Percentiles rank a stretch among this genome's conserved stretches.
phyloP scores from a whole-genome alignment of 2,888 invertebrate genomes.

The Drymonia ruficornis region DNA sequence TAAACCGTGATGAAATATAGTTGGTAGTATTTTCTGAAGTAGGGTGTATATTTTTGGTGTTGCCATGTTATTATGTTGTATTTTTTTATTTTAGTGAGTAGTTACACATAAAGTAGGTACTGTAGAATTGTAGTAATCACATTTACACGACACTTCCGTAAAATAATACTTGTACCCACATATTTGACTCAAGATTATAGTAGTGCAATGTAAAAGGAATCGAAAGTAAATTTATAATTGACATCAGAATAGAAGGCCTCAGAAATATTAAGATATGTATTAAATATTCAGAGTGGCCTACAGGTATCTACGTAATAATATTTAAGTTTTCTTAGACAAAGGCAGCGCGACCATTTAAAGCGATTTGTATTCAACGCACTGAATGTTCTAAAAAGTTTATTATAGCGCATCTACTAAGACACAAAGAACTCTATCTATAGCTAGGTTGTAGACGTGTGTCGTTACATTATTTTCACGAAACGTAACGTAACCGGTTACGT shows the following conservation, averaged over 20 bases:
- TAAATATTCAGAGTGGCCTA: conserved; percentile 21
- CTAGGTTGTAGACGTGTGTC: not conserved
- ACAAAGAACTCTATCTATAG: conserved; percentile 18
- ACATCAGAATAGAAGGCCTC: conserved; percentile 14
- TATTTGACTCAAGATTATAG: not conserved
- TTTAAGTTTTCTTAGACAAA: conserved; percentile 22
- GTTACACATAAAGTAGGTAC: too few species aligned
- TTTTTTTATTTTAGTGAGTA: too few species aligned
- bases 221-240: not conserved
- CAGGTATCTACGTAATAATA: too few species aligned
- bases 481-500: too few species aligned
- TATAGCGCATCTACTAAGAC: conserved; percentile 29
- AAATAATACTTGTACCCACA: too few species aligned
- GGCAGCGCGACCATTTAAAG: conserved; percentile 34
- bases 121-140: too few species aligned
- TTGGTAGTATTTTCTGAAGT: too few species aligned
- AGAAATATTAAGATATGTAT: conserved; percentile 19
- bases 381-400: conserved; percentile 27
- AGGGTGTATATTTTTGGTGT: too few species aligned
- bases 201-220: not conserved
- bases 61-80: too few species aligned
- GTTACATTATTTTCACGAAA: too few species aligned
- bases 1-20: too few species aligned
- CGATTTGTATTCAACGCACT: conserved; percentile 38
- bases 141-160: too few species aligned